Conservation (phyloP, 1,140 invertebrate species). For the Euwallacea fornicatus region DNA sequence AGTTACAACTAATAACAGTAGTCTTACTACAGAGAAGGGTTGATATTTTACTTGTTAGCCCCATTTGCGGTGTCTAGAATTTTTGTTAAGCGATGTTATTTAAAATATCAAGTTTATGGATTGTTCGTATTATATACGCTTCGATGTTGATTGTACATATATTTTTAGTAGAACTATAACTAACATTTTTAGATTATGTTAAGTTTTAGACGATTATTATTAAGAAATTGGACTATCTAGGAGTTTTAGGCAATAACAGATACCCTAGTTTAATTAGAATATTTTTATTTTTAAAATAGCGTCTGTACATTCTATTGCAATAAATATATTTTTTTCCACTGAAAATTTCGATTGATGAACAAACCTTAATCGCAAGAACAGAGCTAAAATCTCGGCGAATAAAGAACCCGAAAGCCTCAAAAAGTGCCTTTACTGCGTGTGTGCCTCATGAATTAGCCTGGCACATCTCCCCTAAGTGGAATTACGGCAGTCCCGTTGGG, state of each 20-base stretch:
- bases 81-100: conserved; percentile 28
- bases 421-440: no score
- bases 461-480: no score
- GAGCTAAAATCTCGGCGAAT: no score
- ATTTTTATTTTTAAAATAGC: conserved; percentile 37
- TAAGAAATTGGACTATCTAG: conserved; percentile 34
- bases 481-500: no score
- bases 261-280: conserved; percentile 26
- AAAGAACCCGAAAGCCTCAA: no score
- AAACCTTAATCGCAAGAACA: no score
- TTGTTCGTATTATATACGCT: conserved; percentile 39
- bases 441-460: no score
- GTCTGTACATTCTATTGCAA: conserved; percentile 37
- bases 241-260: conserved; percentile 34
- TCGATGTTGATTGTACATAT: conserved; percentile 30
- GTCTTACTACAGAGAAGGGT: no score
- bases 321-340: conserved; percentile 38
- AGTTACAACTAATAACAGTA: conserved; percentile 3
- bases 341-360: no score
- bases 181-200: conserved; percentile 33
- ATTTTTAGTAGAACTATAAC: conserved; percentile 24
- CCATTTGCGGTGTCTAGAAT: background rate
- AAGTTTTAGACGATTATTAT: conserved; percentile 36
- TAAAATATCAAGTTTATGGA: conserved; percentile 30
- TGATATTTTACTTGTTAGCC: no score